A percentile compares a stretch with the other conserved stretches of the same genome.
Evolutionary conservation across 2,113 vertebrate species (phyloP).

Genomic region (Sander lucioperca): DNA sequence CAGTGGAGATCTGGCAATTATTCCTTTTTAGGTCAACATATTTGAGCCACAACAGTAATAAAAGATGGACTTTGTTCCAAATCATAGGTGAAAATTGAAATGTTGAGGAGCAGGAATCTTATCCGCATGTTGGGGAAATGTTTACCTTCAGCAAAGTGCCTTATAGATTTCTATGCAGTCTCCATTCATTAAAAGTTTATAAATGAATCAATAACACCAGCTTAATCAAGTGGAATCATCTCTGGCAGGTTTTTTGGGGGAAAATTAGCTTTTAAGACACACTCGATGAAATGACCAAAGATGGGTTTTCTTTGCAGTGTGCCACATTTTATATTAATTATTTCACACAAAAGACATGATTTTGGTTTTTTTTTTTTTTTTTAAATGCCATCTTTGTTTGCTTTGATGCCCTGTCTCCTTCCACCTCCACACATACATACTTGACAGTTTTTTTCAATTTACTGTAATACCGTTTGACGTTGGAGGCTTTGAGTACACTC

Average conservation of each 20-base stretch:
- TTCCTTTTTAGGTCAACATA: not conserved
- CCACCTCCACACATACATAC: not conserved
- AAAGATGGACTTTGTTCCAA: not conserved
- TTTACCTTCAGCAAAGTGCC: conserved; percentile 40
- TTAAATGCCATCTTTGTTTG: not conserved
- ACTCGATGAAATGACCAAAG: conserved; percentile 4
- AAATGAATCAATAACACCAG: not conserved
- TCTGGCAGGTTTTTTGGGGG: not conserved
- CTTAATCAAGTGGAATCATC: not conserved
- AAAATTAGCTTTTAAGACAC: conserved; percentile 1
- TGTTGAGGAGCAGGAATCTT: not conserved
- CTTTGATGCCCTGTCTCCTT: not conserved
- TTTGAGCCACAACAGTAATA: not conserved
- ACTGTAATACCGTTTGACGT: not conserved
- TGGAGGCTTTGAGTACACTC: conserved; percentile 14
- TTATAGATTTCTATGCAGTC: conserved; percentile 53
- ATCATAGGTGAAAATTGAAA: not conserved
- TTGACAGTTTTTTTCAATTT: no score
- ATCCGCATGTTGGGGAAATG: not conserved
- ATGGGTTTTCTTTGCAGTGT: conserved; percentile 27
- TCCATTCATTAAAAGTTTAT: not conserved
- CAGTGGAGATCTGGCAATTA: not conserved
- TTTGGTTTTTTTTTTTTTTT: not conserved
- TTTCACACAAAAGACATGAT: not conserved
- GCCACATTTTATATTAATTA: not conserved